These are phyloP conservation scores for Murina feae DNA, from an alignment of 2,113 vertebrate species.

Conservation along the genomic window DNA sequence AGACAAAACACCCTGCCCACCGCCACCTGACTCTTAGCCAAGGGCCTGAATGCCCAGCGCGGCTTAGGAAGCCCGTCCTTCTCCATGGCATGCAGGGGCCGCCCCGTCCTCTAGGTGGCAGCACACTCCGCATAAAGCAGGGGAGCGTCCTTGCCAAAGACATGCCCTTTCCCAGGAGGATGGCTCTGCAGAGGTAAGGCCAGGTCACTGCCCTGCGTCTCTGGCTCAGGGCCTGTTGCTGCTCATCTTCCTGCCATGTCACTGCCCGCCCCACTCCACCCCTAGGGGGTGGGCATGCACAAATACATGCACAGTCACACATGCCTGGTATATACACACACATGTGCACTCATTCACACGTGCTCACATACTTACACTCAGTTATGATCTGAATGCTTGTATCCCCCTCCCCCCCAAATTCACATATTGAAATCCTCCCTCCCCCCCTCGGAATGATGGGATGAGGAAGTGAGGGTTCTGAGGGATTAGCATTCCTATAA, in stretches of 20 bases:
- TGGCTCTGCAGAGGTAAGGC: background rate
- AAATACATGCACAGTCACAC: too few species aligned
- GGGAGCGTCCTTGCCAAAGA: background rate
- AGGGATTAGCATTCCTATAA: background rate
- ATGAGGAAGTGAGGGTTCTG: too few species aligned
- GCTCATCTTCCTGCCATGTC: background rate
- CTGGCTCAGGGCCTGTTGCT: background rate
- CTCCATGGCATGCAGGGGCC: background rate
- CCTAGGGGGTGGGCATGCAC: background rate
- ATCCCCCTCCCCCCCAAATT: too few species aligned
- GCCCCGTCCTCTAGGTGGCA: conserved; percentile 64
- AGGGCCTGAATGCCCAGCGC: background rate
- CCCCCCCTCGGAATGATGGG: accelerated
- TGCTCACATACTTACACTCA: background rate
- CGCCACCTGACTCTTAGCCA: accelerated
- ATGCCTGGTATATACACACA: background rate
- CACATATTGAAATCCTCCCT: background rate
- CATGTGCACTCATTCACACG: background rate
- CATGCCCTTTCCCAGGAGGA: background rate
- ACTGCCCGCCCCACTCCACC: background rate
- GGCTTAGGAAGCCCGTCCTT: background rate
- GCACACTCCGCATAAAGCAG: conserved; percentile 29
- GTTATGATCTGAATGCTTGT: too few species aligned
- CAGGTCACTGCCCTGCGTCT: background rate
- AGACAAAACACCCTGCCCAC: background rate